Evolutionary conservation across 1,140 invertebrate genomes (phyloP).

Genomic region (Elymnias hypermnestra): DNA sequence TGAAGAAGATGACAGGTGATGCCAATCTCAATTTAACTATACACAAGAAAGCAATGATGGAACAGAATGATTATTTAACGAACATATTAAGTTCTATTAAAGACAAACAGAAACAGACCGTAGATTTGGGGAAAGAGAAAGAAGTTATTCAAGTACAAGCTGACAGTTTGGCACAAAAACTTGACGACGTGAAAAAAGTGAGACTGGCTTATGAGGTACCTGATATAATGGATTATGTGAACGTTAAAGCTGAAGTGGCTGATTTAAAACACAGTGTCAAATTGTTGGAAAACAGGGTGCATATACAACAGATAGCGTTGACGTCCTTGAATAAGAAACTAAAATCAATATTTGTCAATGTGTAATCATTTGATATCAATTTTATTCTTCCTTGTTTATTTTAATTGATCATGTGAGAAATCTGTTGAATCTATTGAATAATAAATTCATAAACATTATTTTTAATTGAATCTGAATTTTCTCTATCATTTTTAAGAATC

Average conservation of each 20-base stretch:
- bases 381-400: no score
- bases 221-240: conserved; percentile 76
- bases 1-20: conserved; percentile 74
- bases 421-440: neutral
- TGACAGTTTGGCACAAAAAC: conserved; percentile 36
- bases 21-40: conserved; percentile 65
- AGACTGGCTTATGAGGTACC: conserved; percentile 69
- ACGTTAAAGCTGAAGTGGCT: conserved; percentile 66
- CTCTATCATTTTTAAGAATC: no score
- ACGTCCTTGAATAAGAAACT: conserved; percentile 47
- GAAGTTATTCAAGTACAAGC: conserved; percentile 44
- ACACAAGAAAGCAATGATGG: conserved; percentile 67
- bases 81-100: conserved; percentile 47
- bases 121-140: conserved; percentile 42
- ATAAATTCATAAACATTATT: no score
- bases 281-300: conserved; percentile 62
- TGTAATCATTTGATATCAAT: no score
- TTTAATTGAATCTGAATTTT: no score
- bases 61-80: conserved; percentile 54
- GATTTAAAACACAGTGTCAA: conserved; percentile 72
- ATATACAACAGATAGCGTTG: conserved; percentile 67
- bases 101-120: conserved; percentile 33
- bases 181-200: conserved; percentile 49
- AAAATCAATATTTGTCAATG: conserved; percentile 14
- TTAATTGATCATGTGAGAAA: no score